These are phyloP conservation scores for Galaxias olidus DNA, from an alignment of 2,797 vertebrate species.

Conservation along the genomic window DNA sequence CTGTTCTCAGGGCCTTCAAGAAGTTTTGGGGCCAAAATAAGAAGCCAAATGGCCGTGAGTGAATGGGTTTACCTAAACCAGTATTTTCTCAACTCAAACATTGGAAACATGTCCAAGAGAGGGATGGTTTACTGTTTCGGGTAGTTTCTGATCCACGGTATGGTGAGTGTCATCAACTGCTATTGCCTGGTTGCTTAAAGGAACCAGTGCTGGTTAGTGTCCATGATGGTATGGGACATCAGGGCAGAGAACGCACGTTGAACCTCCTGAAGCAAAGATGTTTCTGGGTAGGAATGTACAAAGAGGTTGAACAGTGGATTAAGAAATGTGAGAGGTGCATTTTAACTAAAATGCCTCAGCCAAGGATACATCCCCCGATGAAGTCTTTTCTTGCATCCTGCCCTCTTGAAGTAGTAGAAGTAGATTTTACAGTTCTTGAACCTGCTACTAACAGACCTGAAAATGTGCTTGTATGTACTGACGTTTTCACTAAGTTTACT, in stretches of 20 bases:
- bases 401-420: neutral
- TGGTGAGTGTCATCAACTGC: slow-evolving; percentile 12
- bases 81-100: slow-evolving; percentile 11
- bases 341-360: slow-evolving; percentile 22
- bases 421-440: slow-evolving; percentile 6
- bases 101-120: neutral
- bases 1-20: no score
- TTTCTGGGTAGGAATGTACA: neutral
- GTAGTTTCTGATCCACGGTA: slow-evolving; percentile 3
- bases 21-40: no score
- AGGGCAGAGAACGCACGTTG: neutral
- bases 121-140: slow-evolving; percentile 15
- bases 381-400: slow-evolving; percentile 1
- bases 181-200: slow-evolving; percentile 8
- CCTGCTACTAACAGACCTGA: slow-evolving; percentile 1
- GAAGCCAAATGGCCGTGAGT: neutral
- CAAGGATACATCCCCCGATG: neutral
- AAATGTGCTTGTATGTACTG: slow-evolving; percentile 7
- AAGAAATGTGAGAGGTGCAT: slow-evolving; percentile 15
- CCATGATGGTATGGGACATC: slow-evolving; percentile 10
- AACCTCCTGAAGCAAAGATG: neutral
- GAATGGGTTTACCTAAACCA: neutral
- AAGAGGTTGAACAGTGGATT: slow-evolving; percentile 15
- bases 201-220: slow-evolving; percentile 8
- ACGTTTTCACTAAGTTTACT: slow-evolving; percentile 18